Percentiles rank a stretch among this genome's conserved stretches.
phyloP scores from a whole-genome alignment of 2,797 vertebrate species.

The Sebastolobus alascanus region DNA sequence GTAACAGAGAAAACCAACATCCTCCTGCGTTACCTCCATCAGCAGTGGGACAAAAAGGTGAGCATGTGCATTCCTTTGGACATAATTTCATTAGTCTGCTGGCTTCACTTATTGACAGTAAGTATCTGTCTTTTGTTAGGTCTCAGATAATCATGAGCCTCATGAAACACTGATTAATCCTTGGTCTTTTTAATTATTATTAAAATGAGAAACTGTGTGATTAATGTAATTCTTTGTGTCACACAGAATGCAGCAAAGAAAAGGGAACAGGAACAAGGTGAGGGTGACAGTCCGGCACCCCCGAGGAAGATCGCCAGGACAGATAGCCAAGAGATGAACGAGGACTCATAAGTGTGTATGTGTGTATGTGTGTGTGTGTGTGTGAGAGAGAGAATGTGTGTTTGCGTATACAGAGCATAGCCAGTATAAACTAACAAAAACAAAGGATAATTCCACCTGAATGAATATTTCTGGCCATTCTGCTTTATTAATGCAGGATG shows the following conservation, averaged over 20 bases:
- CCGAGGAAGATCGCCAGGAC: slow-evolving; percentile 89
- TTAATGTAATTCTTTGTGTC: slow-evolving; percentile 47
- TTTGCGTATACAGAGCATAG: slow-evolving; percentile 50
- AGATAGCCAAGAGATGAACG: slow-evolving; percentile 91
- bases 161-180: background rate
- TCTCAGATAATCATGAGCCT: background rate
- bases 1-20: slow-evolving; percentile 99
- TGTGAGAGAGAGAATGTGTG: slow-evolving; percentile 10
- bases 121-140: background rate
- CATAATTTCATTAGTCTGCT: background rate
- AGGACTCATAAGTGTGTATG: slow-evolving; percentile 84
- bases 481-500: slow-evolving; percentile 19
- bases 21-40: slow-evolving; percentile 96
- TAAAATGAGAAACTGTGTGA: background rate
- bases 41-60: slow-evolving; percentile 99
- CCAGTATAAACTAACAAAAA: slow-evolving; percentile 51
- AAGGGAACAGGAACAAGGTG: slow-evolving; percentile 88
- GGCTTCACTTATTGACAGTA: background rate
- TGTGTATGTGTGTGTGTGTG: slow-evolving; percentile 9
- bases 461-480: slow-evolving; percentile 23
- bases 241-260: slow-evolving; percentile 90
- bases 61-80: background rate
- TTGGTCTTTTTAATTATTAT: background rate
- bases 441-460: slow-evolving; percentile 31
- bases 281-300: slow-evolving; percentile 86